Evolutionary conservation across 2,797 vertebrate species (phyloP).

Genomic region (Calcarius lapponicus): DNA sequence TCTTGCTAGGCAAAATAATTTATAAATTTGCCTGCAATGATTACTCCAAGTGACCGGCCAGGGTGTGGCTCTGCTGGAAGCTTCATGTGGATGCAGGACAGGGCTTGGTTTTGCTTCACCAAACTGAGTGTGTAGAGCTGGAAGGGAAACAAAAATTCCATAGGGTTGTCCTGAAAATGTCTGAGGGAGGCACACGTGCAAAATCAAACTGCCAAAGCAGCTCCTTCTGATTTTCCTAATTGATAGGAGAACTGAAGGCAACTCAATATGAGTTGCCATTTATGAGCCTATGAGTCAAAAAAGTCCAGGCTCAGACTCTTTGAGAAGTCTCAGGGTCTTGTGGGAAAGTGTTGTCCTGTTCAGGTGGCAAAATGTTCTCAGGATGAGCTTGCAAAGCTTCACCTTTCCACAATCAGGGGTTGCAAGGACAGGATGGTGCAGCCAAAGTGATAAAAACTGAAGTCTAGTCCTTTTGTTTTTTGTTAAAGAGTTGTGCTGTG

Average conservation of each 20-base stretch:
- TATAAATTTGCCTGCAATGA: background rate
- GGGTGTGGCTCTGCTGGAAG: background rate
- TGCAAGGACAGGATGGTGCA: background rate
- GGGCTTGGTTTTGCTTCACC: background rate
- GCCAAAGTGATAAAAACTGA: background rate
- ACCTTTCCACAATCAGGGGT: background rate
- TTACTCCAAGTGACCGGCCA: background rate
- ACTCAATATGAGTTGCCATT: background rate
- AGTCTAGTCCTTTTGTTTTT: background rate
- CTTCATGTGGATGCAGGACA: background rate
- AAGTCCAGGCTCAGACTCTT: background rate
- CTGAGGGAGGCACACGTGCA: background rate
- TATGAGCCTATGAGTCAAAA: background rate
- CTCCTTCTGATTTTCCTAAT: background rate
- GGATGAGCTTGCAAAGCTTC: background rate
- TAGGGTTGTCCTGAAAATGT: rapidly evolving
- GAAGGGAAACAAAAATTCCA: background rate
- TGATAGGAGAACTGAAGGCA: background rate
- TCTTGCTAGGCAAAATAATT: background rate
- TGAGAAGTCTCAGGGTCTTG: background rate
- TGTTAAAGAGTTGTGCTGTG: background rate
- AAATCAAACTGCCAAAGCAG: background rate
- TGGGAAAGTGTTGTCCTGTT: background rate
- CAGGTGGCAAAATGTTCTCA: background rate
- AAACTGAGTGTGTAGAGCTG: background rate